These are phyloP conservation scores for Nymphalis c-album DNA, from an alignment of 2,888 invertebrate species.

Conservation along the genomic window DNA sequence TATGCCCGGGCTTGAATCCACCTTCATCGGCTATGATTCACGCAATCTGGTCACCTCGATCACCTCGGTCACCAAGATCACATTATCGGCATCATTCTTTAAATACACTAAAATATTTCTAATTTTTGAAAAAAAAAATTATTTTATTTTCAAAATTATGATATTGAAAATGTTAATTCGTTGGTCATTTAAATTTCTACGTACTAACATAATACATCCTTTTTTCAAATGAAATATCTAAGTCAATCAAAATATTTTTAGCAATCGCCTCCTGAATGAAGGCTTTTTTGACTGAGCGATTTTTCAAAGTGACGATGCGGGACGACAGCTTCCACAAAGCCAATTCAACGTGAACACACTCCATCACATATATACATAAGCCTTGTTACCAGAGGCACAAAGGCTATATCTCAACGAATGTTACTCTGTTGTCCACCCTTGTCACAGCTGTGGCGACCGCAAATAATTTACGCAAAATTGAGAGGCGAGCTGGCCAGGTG, in stretches of 20 bases:
- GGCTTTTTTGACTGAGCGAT: slow-evolving; percentile 29
- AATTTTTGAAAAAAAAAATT: too few relatives aligned
- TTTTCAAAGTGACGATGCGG: slow-evolving; percentile 28
- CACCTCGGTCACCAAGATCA: too few relatives aligned
- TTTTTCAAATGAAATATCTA: neutral
- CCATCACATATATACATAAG: neutral
- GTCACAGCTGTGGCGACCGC: slow-evolving; percentile 35
- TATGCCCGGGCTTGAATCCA: too few relatives aligned
- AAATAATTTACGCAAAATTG: slow-evolving; percentile 33
- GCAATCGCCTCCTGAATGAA: slow-evolving; percentile 7
- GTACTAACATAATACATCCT: too few relatives aligned
- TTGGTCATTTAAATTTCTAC: too few relatives aligned
- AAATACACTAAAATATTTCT: too few relatives aligned
- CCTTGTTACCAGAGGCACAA: slow-evolving; percentile 1
- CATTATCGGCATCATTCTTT: too few relatives aligned
- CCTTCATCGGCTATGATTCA: too few relatives aligned
- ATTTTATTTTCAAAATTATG: too few relatives aligned
- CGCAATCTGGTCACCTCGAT: too few relatives aligned
- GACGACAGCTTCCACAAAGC: slow-evolving; percentile 26
- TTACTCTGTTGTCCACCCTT: slow-evolving; percentile 18
- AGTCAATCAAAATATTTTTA: neutral
- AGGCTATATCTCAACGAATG: slow-evolving; percentile 3
- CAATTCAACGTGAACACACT: slow-evolving; percentile 18
- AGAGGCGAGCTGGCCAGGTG: slow-evolving; percentile 30
- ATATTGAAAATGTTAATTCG: too few relatives aligned